Evolutionary conservation across 2,888 invertebrate genomes (phyloP).

Genomic region (Tyria jacobaeae): DNA sequence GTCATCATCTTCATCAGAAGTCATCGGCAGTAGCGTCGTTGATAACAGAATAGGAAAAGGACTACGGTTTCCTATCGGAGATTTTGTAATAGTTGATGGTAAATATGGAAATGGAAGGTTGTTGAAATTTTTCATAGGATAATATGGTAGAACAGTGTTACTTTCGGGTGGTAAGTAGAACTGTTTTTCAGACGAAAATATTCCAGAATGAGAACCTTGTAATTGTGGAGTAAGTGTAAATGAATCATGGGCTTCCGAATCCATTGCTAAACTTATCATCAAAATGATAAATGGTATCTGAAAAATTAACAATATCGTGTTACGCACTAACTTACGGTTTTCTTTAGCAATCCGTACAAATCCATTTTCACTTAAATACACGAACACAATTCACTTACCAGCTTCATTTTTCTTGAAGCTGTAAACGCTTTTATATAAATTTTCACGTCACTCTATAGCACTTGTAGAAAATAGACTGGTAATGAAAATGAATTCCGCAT

Average conservation of each 20-base stretch:
- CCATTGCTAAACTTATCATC: constrained; percentile 58
- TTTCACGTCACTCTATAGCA: constrained; percentile 77
- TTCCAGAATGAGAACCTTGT: constrained; percentile 61
- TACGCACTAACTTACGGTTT: constrained; percentile 57
- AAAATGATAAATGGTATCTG: constrained; percentile 73
- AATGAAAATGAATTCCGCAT: constrained; percentile 86
- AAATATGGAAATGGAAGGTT: constrained; percentile 72
- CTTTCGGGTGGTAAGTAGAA: constrained; percentile 77
- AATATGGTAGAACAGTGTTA: constrained; percentile 72
- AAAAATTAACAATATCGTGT: constrained; percentile 48
- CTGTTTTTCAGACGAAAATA: constrained; percentile 70
- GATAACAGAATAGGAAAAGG: constrained; percentile 70
- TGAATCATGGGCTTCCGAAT: constrained; percentile 66
- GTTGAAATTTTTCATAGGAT: constrained; percentile 68
- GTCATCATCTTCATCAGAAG: constrained; percentile 63
- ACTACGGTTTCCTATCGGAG: constrained; percentile 66
- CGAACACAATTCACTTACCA: constrained; percentile 77
- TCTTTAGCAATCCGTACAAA: constrained; percentile 49
- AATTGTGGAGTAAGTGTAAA: constrained; percentile 73
- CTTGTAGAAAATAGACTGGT: constrained; percentile 79
- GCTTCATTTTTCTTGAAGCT: constrained; percentile 81
- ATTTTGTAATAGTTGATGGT: constrained; percentile 71
- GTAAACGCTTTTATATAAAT: constrained; percentile 58
- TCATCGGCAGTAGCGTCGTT: constrained; percentile 62
- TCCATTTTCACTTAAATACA: constrained; percentile 50